A percentile compares a stretch with the other conserved stretches of the same genome.
Conservation (phyloP, 2,888 invertebrate genomes). For the Nipponacmea schrenckii region DNA sequence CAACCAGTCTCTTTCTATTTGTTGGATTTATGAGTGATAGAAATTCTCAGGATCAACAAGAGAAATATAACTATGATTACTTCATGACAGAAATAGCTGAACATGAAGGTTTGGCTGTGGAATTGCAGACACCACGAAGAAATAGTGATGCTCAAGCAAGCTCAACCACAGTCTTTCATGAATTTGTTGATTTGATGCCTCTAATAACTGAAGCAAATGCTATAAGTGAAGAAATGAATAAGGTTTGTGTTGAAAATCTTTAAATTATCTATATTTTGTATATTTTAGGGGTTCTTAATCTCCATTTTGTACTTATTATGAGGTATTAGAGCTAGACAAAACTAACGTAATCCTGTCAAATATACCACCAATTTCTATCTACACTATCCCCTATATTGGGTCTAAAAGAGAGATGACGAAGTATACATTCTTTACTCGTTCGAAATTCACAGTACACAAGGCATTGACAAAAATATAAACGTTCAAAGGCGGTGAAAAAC, state of each 20-base stretch:
- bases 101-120: constrained; percentile 36
- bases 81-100: constrained; percentile 54
- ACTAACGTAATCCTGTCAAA: too few relatives aligned
- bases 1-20: constrained; percentile 48
- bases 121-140: constrained; percentile 30
- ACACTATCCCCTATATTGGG: too few relatives aligned
- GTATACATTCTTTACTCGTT: too few relatives aligned
- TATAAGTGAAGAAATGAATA: constrained; percentile 52
- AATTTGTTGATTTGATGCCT: constrained; percentile 51
- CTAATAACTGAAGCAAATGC: constrained; percentile 53
- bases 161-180: constrained; percentile 42
- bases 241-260: constrained; percentile 33
- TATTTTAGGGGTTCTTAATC: background rate
- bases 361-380: too few relatives aligned
- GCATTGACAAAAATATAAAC: too few relatives aligned
- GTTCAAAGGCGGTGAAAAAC: too few relatives aligned
- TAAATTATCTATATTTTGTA: background rate
- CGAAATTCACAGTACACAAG: too few relatives aligned
- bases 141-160: constrained; percentile 27
- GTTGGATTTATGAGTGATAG: constrained; percentile 45
- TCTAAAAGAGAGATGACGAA: too few relatives aligned
- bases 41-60: constrained; percentile 23
- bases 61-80: constrained; percentile 45
- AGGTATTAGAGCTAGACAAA: too few relatives aligned
- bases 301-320: background rate